phyloP scores from a whole-genome alignment of 2,888 invertebrate species.

The Philhelius pedissequus region DNA sequence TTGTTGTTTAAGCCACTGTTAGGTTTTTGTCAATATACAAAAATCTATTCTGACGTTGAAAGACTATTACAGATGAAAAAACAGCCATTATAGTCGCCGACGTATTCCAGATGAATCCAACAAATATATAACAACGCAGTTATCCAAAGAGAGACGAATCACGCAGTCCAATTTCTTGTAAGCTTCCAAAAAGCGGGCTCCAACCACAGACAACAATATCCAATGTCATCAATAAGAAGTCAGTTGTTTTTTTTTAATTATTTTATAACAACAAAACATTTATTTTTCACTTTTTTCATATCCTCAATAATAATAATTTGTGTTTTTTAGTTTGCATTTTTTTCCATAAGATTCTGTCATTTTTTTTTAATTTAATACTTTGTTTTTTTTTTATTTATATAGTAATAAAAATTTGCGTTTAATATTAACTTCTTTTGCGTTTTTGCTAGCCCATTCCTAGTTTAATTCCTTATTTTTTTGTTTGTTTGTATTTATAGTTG shows the following conservation, averaged over 20 bases:
- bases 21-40: background rate
- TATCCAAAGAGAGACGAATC: background rate
- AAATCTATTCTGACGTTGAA: conserved; percentile 42
- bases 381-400: conserved; percentile 53
- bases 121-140: background rate
- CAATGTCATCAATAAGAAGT: conserved; percentile 54
- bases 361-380: conserved; percentile 69
- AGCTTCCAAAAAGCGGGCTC: background rate
- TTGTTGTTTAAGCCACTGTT: too few species aligned
- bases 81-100: background rate
- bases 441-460: conserved; percentile 69
- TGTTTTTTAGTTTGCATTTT: conserved; percentile 60
- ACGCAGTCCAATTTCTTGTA: background rate
- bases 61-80: background rate
- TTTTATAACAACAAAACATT: conserved; percentile 73
- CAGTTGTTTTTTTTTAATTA: conserved; percentile 64
- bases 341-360: conserved; percentile 63
- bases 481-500: conserved; percentile 54
- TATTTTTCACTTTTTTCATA: conserved; percentile 70
- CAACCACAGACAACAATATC: background rate
- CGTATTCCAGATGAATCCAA: background rate
- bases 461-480: conserved; percentile 57
- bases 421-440: conserved; percentile 68
- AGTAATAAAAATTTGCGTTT: conserved; percentile 68
- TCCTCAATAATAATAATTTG: conserved; percentile 67